Evolutionary conservation across 2,113 vertebrate genomes (phyloP).

Genomic region (Carassius carassius): DNA sequence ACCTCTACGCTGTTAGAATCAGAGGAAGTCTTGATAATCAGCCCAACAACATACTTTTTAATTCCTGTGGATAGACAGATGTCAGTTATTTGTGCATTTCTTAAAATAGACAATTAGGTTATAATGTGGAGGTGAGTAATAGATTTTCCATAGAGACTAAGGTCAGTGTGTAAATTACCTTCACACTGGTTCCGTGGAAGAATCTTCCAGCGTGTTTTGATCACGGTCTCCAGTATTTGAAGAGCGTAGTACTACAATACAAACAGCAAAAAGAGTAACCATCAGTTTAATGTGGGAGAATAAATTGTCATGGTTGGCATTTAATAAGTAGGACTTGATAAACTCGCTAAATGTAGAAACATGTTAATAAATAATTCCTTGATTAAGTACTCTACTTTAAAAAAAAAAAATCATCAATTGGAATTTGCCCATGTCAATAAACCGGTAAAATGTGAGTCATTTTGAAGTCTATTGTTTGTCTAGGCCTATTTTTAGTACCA

Average conservation of each 20-base stretch:
- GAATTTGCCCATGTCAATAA: too few species aligned
- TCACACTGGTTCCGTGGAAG: slow-evolving; percentile 96
- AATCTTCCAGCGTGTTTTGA: slow-evolving; percentile 99
- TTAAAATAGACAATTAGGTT: too few species aligned
- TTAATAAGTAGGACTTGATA: not conserved
- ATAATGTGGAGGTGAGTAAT: not conserved
- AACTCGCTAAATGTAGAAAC: too few species aligned
- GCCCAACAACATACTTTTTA: slow-evolving; percentile 95
- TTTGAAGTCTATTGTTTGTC: too few species aligned
- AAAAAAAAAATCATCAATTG: too few species aligned
- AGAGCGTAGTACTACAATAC: slow-evolving; percentile 95
- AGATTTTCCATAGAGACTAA: not conserved
- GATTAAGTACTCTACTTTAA: too few species aligned
- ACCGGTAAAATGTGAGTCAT: too few species aligned
- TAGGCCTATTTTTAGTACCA: too few species aligned
- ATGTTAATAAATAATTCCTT: too few species aligned
- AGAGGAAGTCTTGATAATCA: slow-evolving; percentile 97
- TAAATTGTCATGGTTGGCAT: not conserved
- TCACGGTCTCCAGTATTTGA: slow-evolving; percentile 97
- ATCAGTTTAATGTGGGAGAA: not conserved
- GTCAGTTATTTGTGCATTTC: not conserved
- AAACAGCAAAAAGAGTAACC: slow-evolving; percentile 35
- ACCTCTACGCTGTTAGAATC: slow-evolving; percentile 92
- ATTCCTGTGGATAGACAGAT: slow-evolving; percentile 77
- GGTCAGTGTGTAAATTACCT: slow-evolving; percentile 73